Conservation (phyloP, 2,797 vertebrate genomes). For the Dallia pectoralis region DNA sequence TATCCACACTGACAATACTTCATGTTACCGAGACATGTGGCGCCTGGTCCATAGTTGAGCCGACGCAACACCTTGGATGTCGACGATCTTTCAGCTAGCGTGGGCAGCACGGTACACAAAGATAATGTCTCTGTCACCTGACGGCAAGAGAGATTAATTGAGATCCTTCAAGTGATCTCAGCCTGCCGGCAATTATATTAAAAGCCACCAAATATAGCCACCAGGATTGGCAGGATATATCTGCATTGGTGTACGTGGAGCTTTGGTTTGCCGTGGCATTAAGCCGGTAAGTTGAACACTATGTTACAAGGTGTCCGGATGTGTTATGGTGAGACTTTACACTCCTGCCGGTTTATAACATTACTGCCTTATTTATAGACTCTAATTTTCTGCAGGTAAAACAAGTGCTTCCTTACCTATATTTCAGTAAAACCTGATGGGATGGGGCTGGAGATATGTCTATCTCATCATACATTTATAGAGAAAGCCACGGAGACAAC, state of each 20-base stretch:
- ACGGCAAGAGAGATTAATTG: slow-evolving; percentile 76
- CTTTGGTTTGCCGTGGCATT: slow-evolving; percentile 62
- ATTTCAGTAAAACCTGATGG: no score
- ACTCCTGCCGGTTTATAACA: not conserved
- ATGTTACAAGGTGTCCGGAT: slow-evolving; percentile 54
- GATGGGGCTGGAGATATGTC: no score
- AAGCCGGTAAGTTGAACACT: slow-evolving; percentile 59
- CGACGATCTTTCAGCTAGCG: slow-evolving; percentile 55
- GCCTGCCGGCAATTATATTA: slow-evolving; percentile 71
- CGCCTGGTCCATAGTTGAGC: not conserved
- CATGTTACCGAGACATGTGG: not conserved
- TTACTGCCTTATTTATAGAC: no score
- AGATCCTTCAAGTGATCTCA: slow-evolving; percentile 73
- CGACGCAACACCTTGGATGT: not conserved
- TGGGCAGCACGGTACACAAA: slow-evolving; percentile 69
- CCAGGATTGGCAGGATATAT: slow-evolving; percentile 67
- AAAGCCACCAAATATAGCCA: slow-evolving; percentile 75
- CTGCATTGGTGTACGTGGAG: slow-evolving; percentile 68
- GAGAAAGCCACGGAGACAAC: no score
- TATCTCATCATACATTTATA: no score
- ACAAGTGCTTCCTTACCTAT: no score
- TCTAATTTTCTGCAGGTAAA: no score
- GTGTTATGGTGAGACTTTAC: slow-evolving; percentile 37
- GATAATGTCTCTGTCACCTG: slow-evolving; percentile 68
- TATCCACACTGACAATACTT: not conserved